Evolutionary conservation across 2,888 invertebrate genomes (phyloP).

Genomic region (Dendrolimus houi): DNA sequence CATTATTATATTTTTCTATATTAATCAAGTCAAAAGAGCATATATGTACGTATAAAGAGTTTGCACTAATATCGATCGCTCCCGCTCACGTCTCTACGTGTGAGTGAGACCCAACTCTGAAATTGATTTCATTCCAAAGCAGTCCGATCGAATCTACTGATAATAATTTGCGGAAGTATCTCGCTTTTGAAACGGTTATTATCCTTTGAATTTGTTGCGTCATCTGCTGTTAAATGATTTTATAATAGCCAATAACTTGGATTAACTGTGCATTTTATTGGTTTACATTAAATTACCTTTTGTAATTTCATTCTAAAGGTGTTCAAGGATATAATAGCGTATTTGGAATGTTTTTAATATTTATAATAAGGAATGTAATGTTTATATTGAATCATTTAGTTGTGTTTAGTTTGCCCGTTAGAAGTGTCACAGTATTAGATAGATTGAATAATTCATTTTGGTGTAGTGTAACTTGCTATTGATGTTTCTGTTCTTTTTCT

Average conservation of each 20-base stretch:
- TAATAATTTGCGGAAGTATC: slow-evolving; percentile 54
- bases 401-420: too few relatives aligned
- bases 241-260: not conserved
- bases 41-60: too few relatives aligned
- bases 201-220: slow-evolving; percentile 11
- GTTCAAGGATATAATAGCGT: too few relatives aligned
- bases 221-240: slow-evolving; percentile 6
- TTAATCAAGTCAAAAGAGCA: too few relatives aligned
- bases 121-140: slow-evolving; percentile 69
- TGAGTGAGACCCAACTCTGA: slow-evolving; percentile 28
- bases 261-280: not conserved
- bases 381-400: too few relatives aligned
- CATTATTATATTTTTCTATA: too few relatives aligned
- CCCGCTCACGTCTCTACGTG: not conserved
- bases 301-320: not conserved
- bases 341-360: too few relatives aligned
- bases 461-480: too few relatives aligned
- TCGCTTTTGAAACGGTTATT: slow-evolving; percentile 27
- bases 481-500: too few relatives aligned
- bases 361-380: too few relatives aligned
- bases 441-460: too few relatives aligned
- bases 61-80: not conserved
- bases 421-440: too few relatives aligned
- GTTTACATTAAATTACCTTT: not conserved
- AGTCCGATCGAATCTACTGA: slow-evolving; percentile 49